Base-by-base conservation (phyloP, 2,797 vertebrate species). In the Squalus acanthias region DNA sequence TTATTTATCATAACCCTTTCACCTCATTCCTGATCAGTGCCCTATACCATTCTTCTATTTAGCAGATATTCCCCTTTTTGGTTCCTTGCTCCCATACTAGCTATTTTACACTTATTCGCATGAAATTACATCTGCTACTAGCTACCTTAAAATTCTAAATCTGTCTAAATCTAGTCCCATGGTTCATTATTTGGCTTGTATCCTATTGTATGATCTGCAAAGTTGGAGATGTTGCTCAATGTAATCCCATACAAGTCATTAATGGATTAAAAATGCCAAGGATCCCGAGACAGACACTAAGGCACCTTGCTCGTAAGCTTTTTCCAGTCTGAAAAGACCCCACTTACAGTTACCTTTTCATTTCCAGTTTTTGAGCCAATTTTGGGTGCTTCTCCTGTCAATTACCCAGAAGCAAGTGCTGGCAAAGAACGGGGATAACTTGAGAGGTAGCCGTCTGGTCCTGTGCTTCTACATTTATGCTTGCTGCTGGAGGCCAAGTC, bases 191-290 rank as follows among this genome's bases (percentile, higher is more conserved):
- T 85, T 85, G 15, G 60, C 63, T 65, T 50, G 46, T 24, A 46
- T 85, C 46, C 82, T 85, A 85, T 8, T 92, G 29, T 39, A 20
- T 65, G 57, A 67, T n/a, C 60, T 39, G 33, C 60, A 67, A 92
- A 63, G 7, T 92, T 92, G 60, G 33, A 92, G 33, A 20, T 39
- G 5, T 92, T 57, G 88, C 88, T 63, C 29, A 63, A 91, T 65
- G 39, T 92, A 92, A 65, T 92, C n/a, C 33, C 33, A 92, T 92
- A 26, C 60, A 92, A 92, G 60, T 33, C 57, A 63, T 91, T 91
- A 91, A 60, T 91, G 17, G 53, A 91, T 91, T 91, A 60, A 92
- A 92, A 65, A 65, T n/a, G 33, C 15, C 15, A 92, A 67, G 60
- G 29, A 92, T 9, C 15, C 29, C 15, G 7, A 92, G 57, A n/a